Base-by-base conservation (phyloP, 2,797 vertebrate species). In the Hybognathus amarus region DNA sequence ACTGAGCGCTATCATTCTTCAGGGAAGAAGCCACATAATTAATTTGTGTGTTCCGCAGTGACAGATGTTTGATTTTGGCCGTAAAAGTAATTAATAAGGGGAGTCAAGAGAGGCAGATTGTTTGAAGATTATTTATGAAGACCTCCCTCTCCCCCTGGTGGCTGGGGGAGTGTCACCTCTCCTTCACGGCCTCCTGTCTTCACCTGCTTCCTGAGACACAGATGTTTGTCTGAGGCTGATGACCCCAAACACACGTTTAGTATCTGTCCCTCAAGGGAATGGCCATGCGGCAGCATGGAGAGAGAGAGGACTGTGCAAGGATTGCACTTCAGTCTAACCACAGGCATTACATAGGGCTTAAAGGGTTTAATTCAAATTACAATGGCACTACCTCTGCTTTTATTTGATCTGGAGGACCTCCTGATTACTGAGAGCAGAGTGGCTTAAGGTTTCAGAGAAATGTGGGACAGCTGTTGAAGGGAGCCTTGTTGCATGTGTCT, bases 31-130 rank as follows among this genome's bases (percentile, higher is more conserved):
- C 93, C 93, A 94, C 93, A 95, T 94, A 95, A 95, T 96, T 95
- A 95, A 95, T 95, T 94, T 95, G 94, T 95, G 93, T 95, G 93
- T 94, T 94, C 92, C 92, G 91, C 88, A 89, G 92, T 94, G 94
- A 95, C 95, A 95, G 94, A 95, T 95, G 94, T 95, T 95, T 94
- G 93, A 95, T 95, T 95, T 95, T 94, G 94, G 93, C 92, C 36
- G 85, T 95, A 94, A 95, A 95, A 94, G 91, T 94, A 94, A 94
- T 96, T 95, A 94, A 95, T 90, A 89, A 87, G 82, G 75, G 85
- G 92, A 92, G 93, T 89, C 87, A 90, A 92, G 90, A 91, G 91
- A 94, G 92, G 94, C 94, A 94, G 94, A 94, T 94, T 95, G 93
- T 93, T 92, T 92, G 90, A 93, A 93, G 94, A 95, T 96, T 94